Conservation (phyloP, 2,113 vertebrate species). For the Cyanoliseus patagonus region DNA sequence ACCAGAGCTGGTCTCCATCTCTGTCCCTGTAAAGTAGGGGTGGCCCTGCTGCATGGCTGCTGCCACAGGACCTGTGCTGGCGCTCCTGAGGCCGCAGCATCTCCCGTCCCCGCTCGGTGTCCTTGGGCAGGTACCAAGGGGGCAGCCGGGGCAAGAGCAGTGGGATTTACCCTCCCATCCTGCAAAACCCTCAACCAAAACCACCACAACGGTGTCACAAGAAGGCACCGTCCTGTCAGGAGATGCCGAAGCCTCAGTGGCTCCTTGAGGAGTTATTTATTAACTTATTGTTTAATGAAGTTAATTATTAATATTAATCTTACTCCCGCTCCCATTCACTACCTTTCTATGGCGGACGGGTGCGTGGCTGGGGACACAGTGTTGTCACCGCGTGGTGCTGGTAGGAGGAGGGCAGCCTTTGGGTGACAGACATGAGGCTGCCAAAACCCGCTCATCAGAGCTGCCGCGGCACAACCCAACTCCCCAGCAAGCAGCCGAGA, state of each 20-base stretch:
- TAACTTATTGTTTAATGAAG: neutral
- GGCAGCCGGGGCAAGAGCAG: neutral
- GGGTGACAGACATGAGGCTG: accelerated
- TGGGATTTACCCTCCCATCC: accelerated
- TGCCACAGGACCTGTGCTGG: accelerated
- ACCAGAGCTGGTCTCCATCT: neutral
- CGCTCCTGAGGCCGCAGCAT: neutral
- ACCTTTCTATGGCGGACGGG: neutral
- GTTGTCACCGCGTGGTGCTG: neutral
- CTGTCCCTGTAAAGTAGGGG: accelerated
- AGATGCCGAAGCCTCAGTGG: neutral
- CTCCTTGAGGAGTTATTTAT: neutral
- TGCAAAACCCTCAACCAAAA: neutral
- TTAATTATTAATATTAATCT: neutral
- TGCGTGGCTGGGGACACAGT: too few relatives aligned
- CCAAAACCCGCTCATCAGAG: accelerated
- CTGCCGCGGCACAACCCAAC: accelerated
- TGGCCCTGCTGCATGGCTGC: accelerated
- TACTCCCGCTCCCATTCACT: neutral
- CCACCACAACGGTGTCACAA: neutral
- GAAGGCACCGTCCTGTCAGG: neutral
- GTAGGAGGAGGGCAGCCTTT: neutral
- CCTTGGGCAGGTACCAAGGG: neutral
- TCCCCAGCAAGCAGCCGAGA: accelerated
- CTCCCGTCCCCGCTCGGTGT: neutral